These are phyloP conservation scores for Tarsius wallacei DNA, from an alignment of 2,797 vertebrate genomes.

Conservation along the genomic window DNA sequence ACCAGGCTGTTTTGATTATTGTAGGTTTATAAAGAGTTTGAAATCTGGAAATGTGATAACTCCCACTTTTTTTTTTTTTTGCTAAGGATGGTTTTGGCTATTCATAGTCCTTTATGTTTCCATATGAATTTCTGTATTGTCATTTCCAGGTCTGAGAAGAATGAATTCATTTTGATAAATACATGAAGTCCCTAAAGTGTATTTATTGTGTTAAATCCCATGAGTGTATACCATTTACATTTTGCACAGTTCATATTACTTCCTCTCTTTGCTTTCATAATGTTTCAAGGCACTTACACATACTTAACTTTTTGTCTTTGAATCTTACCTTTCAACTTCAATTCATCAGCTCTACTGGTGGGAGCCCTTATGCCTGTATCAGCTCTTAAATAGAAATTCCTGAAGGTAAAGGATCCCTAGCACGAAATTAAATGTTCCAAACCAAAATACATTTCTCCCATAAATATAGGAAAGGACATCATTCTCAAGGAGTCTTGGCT, in stretches of 20 bases:
- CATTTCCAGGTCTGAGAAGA: no score
- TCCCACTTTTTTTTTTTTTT: no score
- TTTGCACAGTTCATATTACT: not conserved
- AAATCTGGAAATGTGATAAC: no score
- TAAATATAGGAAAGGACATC: not conserved
- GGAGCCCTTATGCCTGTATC: not conserved
- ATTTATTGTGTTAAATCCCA: not conserved
- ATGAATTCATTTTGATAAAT: slow-evolving; percentile 14
- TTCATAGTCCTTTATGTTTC: no score
- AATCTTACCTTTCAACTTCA: not conserved
- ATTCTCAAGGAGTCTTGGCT: not conserved
- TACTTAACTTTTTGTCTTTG: not conserved
- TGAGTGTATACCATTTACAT: not conserved
- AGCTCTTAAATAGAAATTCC: not conserved
- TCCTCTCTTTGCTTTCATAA: not conserved
- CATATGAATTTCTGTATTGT: no score
- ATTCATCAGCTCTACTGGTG: not conserved
- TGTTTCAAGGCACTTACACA: not conserved
- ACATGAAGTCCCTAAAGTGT: not conserved
- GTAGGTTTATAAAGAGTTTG: no score
- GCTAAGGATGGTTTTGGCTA: no score
- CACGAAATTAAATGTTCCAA: not conserved
- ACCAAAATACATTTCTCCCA: not conserved
- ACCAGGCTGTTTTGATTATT: no score
- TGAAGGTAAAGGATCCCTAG: not conserved